Conservation (phyloP, 2,113 vertebrate genomes). For the Zosterops pallidus region DNA sequence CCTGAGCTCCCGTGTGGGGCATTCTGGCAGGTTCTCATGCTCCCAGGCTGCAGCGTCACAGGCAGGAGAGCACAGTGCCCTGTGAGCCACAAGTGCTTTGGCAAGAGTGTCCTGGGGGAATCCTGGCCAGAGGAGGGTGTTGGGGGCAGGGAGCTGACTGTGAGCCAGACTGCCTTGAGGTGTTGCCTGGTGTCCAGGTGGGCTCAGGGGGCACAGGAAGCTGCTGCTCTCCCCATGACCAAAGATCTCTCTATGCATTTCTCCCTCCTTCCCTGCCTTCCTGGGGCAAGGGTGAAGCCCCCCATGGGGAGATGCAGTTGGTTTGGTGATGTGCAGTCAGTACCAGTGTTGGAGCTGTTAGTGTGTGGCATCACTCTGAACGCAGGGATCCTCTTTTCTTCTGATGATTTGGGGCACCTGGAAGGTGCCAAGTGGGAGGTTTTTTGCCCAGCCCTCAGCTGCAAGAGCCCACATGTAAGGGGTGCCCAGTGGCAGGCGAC, state of each 20-base stretch:
- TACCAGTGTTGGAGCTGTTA: not conserved
- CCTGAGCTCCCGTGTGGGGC: accelerated
- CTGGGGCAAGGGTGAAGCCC: not conserved
- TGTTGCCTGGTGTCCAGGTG: not conserved
- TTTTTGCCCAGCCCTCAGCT: conserved; percentile 23
- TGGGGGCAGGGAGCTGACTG: not conserved
- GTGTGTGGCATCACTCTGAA: accelerated
- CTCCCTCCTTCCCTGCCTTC: not conserved
- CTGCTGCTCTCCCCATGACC: conserved; percentile 17
- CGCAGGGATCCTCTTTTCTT: not conserved
- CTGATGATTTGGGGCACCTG: not conserved
- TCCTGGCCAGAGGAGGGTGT: not conserved
- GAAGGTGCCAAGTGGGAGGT: not conserved
- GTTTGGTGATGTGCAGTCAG: not conserved
- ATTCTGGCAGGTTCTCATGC: not conserved
- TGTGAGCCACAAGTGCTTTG: not conserved
- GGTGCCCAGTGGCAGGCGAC: not conserved
- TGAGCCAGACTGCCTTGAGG: not conserved
- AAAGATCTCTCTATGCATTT: conserved; percentile 67
- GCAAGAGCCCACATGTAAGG: not conserved
- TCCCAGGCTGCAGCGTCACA: accelerated
- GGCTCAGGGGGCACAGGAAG: not conserved
- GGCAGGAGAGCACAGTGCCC: not conserved
- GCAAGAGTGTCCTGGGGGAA: not conserved
- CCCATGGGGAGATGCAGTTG: not conserved